These are phyloP conservation scores for Odocoileus hemionus DNA, from an alignment of 2,113 vertebrate species.

Conservation along the genomic window DNA sequence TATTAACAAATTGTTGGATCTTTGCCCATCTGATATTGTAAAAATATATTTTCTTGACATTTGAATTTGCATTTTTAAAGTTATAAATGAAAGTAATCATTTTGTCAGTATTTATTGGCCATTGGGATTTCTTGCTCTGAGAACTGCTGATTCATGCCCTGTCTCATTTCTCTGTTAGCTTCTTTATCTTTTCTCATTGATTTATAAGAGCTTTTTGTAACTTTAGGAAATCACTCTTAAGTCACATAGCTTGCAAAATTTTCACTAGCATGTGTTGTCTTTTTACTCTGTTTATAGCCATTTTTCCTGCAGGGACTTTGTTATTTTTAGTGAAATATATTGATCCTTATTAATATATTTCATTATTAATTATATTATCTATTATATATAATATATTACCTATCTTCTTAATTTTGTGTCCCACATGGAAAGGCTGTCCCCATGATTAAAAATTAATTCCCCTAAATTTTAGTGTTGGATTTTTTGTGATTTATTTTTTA, in stretches of 20 bases:
- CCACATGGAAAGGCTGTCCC: neutral
- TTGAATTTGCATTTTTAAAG: constrained; percentile 29
- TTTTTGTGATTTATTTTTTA: neutral
- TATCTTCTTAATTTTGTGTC: neutral
- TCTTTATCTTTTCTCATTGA: neutral
- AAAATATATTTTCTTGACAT: neutral
- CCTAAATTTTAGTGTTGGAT: neutral
- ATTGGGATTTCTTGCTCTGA: constrained; percentile 27
- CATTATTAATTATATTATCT: neutral
- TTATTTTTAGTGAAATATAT: constrained; percentile 2
- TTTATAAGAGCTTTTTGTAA: constrained; percentile 8
- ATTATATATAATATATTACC: neutral
- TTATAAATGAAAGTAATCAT: constrained; percentile 10
- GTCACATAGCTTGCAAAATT: neutral
- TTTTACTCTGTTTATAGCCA: neutral
- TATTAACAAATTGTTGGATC: neutral
- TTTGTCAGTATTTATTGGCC: constrained; percentile 2
- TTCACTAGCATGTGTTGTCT: neutral
- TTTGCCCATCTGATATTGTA: neutral
- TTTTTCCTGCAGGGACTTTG: neutral
- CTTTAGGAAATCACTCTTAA: constrained; percentile 1
- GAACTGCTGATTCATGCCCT: constrained; percentile 17
- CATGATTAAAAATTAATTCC: neutral
- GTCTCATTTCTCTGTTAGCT: neutral
- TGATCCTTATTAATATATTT: neutral